A percentile compares a stretch with the other conserved stretches of the same genome.
Evolutionary conservation across 2,888 invertebrate species (phyloP).

Genomic region (Pediacus dermestoides): DNA sequence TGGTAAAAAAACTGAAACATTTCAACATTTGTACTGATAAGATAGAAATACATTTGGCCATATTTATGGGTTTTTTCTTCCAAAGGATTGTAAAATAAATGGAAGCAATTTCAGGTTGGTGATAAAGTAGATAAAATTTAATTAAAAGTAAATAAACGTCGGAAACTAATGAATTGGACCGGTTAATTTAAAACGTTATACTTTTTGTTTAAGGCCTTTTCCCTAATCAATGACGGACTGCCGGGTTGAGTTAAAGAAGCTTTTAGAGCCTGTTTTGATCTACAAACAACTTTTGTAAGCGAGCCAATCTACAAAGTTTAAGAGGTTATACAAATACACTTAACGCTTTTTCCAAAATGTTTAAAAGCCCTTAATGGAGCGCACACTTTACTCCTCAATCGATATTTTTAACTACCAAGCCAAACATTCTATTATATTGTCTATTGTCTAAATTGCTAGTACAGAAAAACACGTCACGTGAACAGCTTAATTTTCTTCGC

Average conservation of each 20-base stretch:
- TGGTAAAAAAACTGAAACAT: too few species aligned
- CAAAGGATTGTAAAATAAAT: conserved; percentile 31
- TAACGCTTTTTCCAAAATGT: conserved; percentile 38
- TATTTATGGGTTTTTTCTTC: conserved; percentile 31
- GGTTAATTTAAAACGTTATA: conserved; percentile 36
- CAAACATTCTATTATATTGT: too few species aligned
- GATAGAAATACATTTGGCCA: conserved; percentile 26
- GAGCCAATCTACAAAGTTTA: conserved; percentile 36
- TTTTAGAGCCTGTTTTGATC: conserved; percentile 40
- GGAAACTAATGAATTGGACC: conserved; percentile 37
- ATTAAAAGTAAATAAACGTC: conserved; percentile 42
- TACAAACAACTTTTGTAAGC: conserved; percentile 40
- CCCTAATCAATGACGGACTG: conserved; percentile 16
- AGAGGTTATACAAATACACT: conserved; percentile 40
- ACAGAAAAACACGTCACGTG: too few species aligned
- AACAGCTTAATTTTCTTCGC: too few species aligned
- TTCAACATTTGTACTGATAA: conserved; percentile 27
- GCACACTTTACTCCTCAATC: too few species aligned
- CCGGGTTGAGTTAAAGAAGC: conserved; percentile 29
- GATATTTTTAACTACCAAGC: too few species aligned
- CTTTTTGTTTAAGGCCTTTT: conserved; percentile 22
- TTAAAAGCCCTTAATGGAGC: conserved; percentile 37
- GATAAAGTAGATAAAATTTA: conserved; percentile 40
- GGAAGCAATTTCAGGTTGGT: conserved; percentile 32
- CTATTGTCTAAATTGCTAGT: too few species aligned